Percentiles rank a stretch among this genome's conserved stretches.
These are phyloP conservation scores for Macaria liturata DNA, from an alignment of 2,888 invertebrate genomes.

Conservation along the genomic window DNA sequence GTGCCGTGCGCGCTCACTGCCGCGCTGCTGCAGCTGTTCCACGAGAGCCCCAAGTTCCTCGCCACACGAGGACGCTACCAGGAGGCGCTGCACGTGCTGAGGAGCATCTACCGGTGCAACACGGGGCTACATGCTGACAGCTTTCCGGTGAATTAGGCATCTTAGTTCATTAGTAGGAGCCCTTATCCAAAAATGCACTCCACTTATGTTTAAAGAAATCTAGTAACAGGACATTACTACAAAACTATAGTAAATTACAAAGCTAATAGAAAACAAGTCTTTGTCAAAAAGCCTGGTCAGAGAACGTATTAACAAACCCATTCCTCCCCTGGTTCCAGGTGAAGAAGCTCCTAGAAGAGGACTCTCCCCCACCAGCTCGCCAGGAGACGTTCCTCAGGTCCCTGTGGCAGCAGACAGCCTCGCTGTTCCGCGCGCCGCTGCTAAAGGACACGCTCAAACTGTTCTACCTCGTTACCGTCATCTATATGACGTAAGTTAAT, in stretches of 20 bases:
- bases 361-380: slow-evolving; percentile 58
- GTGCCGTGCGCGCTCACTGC: slow-evolving; percentile 86
- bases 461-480: slow-evolving; percentile 83
- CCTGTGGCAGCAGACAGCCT: slow-evolving; percentile 78
- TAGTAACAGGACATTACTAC: no score
- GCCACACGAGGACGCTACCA: slow-evolving; percentile 82
- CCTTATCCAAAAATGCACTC: no score
- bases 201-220: no score
- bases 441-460: slow-evolving; percentile 80
- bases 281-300: no score
- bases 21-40: slow-evolving; percentile 81
- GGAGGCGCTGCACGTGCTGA: slow-evolving; percentile 80
- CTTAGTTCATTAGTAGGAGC: no score
- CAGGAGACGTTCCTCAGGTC: slow-evolving; percentile 60
- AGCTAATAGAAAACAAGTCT: no score
- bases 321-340: slow-evolving; percentile 44
- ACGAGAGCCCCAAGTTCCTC: slow-evolving; percentile 92
- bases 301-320: no score
- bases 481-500: slow-evolving; percentile 77
- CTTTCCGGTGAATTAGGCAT: slow-evolving; percentile 60
- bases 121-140: slow-evolving; percentile 58
- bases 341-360: slow-evolving; percentile 59
- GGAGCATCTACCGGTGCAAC: slow-evolving; percentile 65
- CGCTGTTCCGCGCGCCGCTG: slow-evolving; percentile 80
- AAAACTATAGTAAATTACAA: no score